Base-by-base conservation (phyloP, 2,797 vertebrate species). In the Salmo trutta region DNA sequence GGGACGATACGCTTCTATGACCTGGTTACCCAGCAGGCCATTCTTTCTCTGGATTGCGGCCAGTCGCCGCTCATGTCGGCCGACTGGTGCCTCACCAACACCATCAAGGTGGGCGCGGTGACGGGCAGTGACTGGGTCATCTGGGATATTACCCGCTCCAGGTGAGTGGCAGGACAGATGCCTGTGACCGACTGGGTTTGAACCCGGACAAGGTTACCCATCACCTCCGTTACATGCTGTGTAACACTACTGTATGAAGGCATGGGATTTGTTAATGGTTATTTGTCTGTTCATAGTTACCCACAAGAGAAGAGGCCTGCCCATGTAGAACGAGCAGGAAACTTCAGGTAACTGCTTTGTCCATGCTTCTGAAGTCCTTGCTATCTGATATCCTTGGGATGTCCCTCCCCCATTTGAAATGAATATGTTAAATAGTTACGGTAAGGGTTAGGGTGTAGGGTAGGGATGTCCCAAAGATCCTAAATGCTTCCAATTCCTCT, bases 1-100 rank as follows among this genome's bases (percentile, higher is more conserved):
- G 98, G 98, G 71, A 96, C 93, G 0, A 96, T 99, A 75, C 95
- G 97, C 10, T 98, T 99, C 91, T 99, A 99, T 52, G 96, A 99
- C 89, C 93, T 99, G 80, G 83, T 96, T 76, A 95, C 95, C 73
- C 96, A 97, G 80, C 97, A 98, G 85, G 97, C 98, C 78, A 97
- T 99, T 85, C 92, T 99, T 59, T 99, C 98, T 0, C 93, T 99
- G 87, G 96, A 98, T 84, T 96, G 96, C 24, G 95, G 96, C 71
- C 96, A 96, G 82, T 94, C 91, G 0, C 96, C 96, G 0, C 93
- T 99, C 78, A 97, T 97, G 96, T 97, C 97, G 24, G 97, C 97
- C 33, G 97, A 98, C 89, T 99, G 98, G 98, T 99, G 98, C 88
- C 93, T 98, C 80, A 94, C 94, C 84, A 99, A 99, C 86, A 96